phyloP scores from a whole-genome alignment of 1,140 invertebrate species.

The Dendroctonus valens region DNA sequence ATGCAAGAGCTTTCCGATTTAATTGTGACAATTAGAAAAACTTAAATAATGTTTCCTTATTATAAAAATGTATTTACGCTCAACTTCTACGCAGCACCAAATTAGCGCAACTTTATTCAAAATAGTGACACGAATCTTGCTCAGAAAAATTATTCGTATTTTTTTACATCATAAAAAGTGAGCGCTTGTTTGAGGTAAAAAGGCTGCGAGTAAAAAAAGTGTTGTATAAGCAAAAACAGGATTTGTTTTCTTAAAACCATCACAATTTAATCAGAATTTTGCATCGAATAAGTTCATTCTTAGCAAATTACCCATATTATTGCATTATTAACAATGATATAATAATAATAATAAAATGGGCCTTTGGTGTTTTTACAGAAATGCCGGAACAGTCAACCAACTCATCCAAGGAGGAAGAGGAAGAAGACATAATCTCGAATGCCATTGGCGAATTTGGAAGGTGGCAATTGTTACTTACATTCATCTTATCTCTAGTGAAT shows the following conservation, averaged over 20 bases:
- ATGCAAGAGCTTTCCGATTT: background rate
- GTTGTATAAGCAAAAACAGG: no score
- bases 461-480: slow-evolving; percentile 71
- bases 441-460: slow-evolving; percentile 71
- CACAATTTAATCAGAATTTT: no score
- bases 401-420: slow-evolving; percentile 49
- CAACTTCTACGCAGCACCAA: background rate
- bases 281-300: no score
- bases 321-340: no score
- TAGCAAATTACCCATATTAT: no score
- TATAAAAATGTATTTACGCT: slow-evolving; percentile 4
- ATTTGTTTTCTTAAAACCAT: slow-evolving; percentile 3
- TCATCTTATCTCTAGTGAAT: slow-evolving; percentile 69
- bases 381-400: slow-evolving; percentile 36
- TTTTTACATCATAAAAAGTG: no score
- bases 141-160: no score
- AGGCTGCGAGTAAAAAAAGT: no score
- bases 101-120: no score
- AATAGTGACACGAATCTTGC: no score
- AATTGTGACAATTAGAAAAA: slow-evolving; percentile 9
- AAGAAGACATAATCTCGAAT: slow-evolving; percentile 63
- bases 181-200: no score
- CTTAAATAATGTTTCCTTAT: slow-evolving; percentile 17
- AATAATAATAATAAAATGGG: background rate
- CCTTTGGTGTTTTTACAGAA: slow-evolving; percentile 26